A percentile compares a stretch with the other conserved stretches of the same genome.
Evolutionary conservation across 2,113 vertebrate genomes (phyloP).

Genomic region (Silurus asotus): DNA sequence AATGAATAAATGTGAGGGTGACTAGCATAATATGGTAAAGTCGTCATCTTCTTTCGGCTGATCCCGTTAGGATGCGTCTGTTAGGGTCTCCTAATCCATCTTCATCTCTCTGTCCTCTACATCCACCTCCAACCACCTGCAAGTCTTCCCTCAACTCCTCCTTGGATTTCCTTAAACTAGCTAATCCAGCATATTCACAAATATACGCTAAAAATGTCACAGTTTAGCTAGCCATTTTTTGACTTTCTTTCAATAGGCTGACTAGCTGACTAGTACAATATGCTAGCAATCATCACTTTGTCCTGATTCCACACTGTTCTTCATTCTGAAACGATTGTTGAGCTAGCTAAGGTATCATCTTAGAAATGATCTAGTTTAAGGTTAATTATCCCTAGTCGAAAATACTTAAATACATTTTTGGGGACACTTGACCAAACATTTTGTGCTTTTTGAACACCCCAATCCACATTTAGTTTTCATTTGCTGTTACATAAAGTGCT

Average conservation of each 20-base stretch:
- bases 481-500: no score
- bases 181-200: no score
- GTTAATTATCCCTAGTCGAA: neutral
- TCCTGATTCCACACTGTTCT: neutral
- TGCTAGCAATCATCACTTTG: neutral
- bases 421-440: no score
- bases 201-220: neutral
- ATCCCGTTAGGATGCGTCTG: no score
- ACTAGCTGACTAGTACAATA: neutral
- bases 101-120: no score
- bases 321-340: neutral
- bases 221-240: neutral
- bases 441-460: no score
- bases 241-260: neutral
- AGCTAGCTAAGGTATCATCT: neutral
- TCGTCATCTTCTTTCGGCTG: no score
- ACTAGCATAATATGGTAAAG: neutral
- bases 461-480: no score
- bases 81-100: no score
- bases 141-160: no score
- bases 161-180: no score
- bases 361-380: neutral
- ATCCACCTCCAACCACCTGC: no score
- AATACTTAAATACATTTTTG: neutral
- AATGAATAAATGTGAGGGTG: neutral